Conservation (phyloP, 2,888 invertebrate species). For the Smittia sp. region DNA sequence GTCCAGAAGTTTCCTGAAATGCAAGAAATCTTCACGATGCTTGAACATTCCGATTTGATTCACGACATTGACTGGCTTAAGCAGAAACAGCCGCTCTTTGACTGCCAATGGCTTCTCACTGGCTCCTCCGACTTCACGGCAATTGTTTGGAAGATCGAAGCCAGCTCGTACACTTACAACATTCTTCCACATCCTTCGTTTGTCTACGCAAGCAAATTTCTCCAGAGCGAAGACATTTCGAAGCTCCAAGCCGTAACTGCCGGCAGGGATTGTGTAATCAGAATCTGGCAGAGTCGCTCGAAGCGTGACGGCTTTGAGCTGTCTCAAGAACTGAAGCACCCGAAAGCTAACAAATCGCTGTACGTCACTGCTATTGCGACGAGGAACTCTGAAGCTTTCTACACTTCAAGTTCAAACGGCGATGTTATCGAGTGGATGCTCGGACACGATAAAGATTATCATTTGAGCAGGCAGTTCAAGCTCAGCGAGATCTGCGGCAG, state of each 20-base stretch:
- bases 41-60: constrained; percentile 31
- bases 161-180: not conserved
- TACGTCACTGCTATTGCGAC: not conserved
- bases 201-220: constrained; percentile 37
- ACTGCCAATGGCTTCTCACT: not conserved
- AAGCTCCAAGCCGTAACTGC: constrained; percentile 17
- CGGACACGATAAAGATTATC: not conserved
- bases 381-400: constrained; percentile 12
- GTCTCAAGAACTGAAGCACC: constrained; percentile 22
- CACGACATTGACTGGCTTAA: constrained; percentile 33
- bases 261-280: constrained; percentile 35
- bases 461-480: constrained; percentile 5
- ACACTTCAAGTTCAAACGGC: constrained; percentile 27
- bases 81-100: not conserved
- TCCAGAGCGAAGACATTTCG: not conserved
- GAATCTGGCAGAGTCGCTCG: constrained; percentile 27
- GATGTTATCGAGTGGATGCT: constrained; percentile 7
- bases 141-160: constrained; percentile 21
- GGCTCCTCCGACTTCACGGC: constrained; percentile 27
- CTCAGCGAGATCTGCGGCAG: not conserved
- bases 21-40: constrained; percentile 16
- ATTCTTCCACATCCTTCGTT: constrained; percentile 41
- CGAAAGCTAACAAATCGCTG: not conserved
- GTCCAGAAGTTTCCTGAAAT: constrained; percentile 34
- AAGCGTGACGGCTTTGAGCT: constrained; percentile 27